Base-by-base conservation (phyloP, 2,113 vertebrate genomes). In the Ctenodactylus gundi region DNA sequence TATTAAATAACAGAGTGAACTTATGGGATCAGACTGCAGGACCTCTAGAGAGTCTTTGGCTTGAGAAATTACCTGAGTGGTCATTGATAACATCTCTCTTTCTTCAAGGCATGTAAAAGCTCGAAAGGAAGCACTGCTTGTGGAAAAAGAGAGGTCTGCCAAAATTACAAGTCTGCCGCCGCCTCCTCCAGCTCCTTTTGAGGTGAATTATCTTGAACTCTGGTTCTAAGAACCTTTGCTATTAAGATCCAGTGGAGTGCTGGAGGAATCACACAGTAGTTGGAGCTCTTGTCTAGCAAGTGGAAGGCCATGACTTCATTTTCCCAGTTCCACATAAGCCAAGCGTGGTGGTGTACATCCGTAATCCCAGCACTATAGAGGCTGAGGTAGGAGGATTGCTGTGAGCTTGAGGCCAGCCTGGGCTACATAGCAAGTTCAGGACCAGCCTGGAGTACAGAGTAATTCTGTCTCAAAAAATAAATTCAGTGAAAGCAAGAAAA, bases 91-190 rank as follows among this genome's bases (percentile, higher is more conserved):
- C 10, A 49, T 46, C 68, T 85, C 57, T 80, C 87, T 31, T 85
- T 58, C n/a, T 36, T 62, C 31, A 96, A 99, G 99, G 96, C 97
- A 94, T 70, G 94, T 97, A 82, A 98, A 98, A 82, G 98, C 99
- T 39, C 98, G 99, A 72, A 99, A 97, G 91, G 98, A 97, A 81
- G 99, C 99, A 1, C 96, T 99, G 46, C 97, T 98, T 86, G 94
- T 98, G 27, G 99, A 99, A 97, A 99, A 98, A 97, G 98, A 98
- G 78, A 98, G 99, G 95, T 98, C 99, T 10, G 98, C 98, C 17
- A 99, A 97, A 96, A 98, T 99, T 73, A 98, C 98, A 57, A 99
- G 98, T 88, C 98, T 99, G 6, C 99, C 99, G 1, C 98, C 98
- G 1, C 99, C 98, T 80, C 98, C 97, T 0, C 98, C 98, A 23